Percentiles rank a stretch among this genome's conserved stretches.
Evolutionary conservation across 2,888 invertebrate species (phyloP).

Genomic region (Heliconius sara): DNA sequence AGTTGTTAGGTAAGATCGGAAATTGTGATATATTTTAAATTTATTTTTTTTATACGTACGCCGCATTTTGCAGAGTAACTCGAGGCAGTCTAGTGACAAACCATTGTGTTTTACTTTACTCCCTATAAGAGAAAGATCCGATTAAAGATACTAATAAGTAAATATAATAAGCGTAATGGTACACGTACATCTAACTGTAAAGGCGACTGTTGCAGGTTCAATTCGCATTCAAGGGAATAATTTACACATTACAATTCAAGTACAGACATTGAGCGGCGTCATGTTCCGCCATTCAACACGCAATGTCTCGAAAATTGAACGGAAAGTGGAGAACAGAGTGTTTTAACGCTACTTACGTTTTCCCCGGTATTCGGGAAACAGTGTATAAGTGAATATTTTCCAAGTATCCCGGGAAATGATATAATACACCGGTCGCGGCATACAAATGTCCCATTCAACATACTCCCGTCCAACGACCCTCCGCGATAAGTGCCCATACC

Average conservation of each 20-base stretch:
- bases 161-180: neutral
- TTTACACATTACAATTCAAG: too few species aligned
- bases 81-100: neutral
- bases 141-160: neutral
- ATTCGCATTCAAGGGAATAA: neutral
- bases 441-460: slow-evolving; percentile 24
- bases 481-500: slow-evolving; percentile 45
- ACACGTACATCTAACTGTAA: too few species aligned
- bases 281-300: neutral
- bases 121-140: neutral
- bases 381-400: neutral
- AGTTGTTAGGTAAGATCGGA: neutral
- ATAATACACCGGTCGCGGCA: slow-evolving; percentile 1
- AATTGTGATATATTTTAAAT: neutral
- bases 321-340: neutral
- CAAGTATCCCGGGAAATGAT: slow-evolving; percentile 13
- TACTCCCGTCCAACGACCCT: slow-evolving; percentile 42
- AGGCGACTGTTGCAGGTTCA: neutral
- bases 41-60: neutral
- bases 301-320: neutral
- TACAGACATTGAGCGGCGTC: neutral
- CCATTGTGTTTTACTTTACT: neutral
- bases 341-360: neutral
- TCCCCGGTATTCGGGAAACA: neutral
- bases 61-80: neutral